Conservation (phyloP, 1,140 invertebrate species). For the Himalopsyche phryganea region DNA sequence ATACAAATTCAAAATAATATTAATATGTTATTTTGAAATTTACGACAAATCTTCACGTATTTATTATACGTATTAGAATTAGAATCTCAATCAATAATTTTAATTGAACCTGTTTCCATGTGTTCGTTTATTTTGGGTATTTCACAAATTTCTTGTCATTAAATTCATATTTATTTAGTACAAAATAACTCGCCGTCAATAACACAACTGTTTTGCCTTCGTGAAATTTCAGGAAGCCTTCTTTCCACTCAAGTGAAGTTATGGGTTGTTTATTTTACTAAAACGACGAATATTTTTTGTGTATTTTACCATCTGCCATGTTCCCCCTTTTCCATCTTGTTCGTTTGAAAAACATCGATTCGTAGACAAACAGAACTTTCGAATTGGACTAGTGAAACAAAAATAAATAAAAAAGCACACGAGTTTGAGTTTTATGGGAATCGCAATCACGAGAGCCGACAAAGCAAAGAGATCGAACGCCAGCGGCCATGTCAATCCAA, state of each 20-base stretch:
- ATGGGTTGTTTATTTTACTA: constrained; percentile 18
- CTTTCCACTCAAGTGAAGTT: neutral
- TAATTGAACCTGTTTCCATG: too few relatives aligned
- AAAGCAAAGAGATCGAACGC: neutral
- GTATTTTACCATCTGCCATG: constrained; percentile 9
- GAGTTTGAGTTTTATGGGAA: neutral
- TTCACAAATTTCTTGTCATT: too few relatives aligned
- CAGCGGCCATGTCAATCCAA: neutral
- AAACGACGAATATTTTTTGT: constrained; percentile 10
- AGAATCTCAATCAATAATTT: too few relatives aligned
- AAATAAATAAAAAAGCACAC: constrained; percentile 5
- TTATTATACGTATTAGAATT: too few relatives aligned
- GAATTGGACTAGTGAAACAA: constrained; percentile 4
- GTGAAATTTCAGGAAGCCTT: constrained; percentile 16
- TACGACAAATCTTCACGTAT: too few relatives aligned
- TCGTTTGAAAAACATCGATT: constrained; percentile 16
- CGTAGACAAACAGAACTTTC: constrained; percentile 23
- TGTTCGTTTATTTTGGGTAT: too few relatives aligned
- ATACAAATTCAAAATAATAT: too few relatives aligned
- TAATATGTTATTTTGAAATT: too few relatives aligned
- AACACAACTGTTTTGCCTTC: constrained; percentile 1
- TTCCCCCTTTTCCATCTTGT: neutral
- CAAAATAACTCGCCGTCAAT: neutral
- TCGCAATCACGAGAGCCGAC: constrained; percentile 1
- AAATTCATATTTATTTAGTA: too few relatives aligned